Evolutionary conservation across 2,113 vertebrate species (phyloP), one percentile per base, ranked within the genome.

Genomic region (Zosterops pallidus): DNA sequence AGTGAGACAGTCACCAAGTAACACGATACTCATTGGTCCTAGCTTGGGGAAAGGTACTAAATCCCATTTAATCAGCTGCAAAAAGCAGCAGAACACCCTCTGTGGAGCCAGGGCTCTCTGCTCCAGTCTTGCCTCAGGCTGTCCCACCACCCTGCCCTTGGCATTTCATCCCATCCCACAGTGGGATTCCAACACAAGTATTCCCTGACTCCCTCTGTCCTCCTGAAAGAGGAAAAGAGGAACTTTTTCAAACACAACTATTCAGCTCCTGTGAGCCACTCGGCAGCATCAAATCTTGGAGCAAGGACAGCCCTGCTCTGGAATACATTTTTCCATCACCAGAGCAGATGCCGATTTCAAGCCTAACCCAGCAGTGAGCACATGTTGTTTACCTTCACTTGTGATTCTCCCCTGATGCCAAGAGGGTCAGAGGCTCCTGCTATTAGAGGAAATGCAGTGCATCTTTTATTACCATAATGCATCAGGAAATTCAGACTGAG

Each of bases 401-500:
- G 42, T 63, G 89, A 77, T 67, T 72, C 77, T 89, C 69, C 77
- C 80, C 63, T 35, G 80, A 42, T 81, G 80, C 83, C 85, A 86
- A 49, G 76, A 56, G 82, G 87, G 90, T 90, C 87, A 95, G 65
- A 83, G 84, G 89, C 57, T 82, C 19, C 55, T 1, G 2, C 83
- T 78, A 16, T 77, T 60, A 96, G 83, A 93, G 72, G 81, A 91
- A 80, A 83, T 35, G 63, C 26, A 81, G 88, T 14, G 35, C 47
- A 79, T 82, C 94, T 91, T 94, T 94, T 92, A 90, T 91, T 84
- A 62, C 79, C 60, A 68, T 74, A 94, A 90, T 89, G 78, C 78
- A 90, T 76, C 91, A 91, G 86, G 63, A 94, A 94, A 96, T 67
- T 87, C 89, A 92, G 89, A 15, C 44, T 84, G 70, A 81, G 49